A percentile compares a stretch with the other conserved stretches of the same genome.
Conservation (phyloP, 2,113 vertebrate genomes). For the Caracal caracal region DNA sequence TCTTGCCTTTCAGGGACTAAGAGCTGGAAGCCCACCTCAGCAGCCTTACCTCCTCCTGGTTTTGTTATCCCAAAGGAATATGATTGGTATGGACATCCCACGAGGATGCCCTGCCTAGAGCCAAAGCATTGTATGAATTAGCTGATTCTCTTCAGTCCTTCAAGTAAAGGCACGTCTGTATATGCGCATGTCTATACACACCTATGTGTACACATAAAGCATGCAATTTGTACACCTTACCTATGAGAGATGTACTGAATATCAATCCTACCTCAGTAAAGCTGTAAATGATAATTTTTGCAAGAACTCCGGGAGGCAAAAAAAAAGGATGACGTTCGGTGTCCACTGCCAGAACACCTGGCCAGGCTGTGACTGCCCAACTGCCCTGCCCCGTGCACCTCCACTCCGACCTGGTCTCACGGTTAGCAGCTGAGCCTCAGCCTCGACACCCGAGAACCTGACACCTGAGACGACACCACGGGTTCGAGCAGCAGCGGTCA, state of each 20-base stretch:
- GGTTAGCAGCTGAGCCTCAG: slow-evolving; percentile 21
- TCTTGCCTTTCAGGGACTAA: background rate
- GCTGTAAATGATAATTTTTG: background rate
- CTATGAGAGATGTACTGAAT: background rate
- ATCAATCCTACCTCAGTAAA: background rate
- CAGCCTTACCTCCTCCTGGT: background rate
- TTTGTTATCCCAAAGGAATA: background rate
- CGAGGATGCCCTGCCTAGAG: background rate
- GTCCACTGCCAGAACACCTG: slow-evolving; percentile 21
- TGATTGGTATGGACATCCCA: background rate
- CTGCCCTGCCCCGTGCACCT: background rate
- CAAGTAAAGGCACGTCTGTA: background rate
- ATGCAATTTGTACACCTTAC: background rate
- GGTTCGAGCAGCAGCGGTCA: slow-evolving; percentile 29
- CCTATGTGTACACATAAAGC: background rate
- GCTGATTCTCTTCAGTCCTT: background rate
- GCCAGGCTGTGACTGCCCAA: background rate
- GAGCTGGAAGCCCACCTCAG: background rate
- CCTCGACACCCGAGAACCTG: background rate
- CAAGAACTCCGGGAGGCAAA: background rate
- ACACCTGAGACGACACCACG: background rate
- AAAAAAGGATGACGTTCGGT: background rate
- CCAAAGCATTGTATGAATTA: background rate
- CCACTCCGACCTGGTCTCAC: background rate
- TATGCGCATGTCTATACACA: background rate